Evolutionary conservation across 2,113 vertebrate genomes (phyloP).

Genomic region (Nothoprocta perdicaria): DNA sequence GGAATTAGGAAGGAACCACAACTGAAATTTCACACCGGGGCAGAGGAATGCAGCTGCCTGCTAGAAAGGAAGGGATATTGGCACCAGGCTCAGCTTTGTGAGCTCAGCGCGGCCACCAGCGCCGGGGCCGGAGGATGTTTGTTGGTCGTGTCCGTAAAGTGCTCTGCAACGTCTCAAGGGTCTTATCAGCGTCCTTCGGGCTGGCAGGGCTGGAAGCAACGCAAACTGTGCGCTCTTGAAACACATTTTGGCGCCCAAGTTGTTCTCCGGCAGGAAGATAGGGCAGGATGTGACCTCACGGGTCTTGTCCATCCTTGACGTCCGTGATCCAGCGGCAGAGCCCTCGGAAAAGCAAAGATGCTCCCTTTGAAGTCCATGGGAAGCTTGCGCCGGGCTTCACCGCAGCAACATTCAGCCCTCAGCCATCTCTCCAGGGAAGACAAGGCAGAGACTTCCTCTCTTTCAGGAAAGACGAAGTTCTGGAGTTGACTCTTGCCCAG

Average conservation of each 20-base stretch:
- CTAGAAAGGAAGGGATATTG: background rate
- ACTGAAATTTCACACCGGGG: conserved; percentile 53
- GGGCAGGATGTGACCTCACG: conserved; percentile 28
- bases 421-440: background rate
- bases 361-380: conserved; percentile 21
- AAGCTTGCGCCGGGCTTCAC: background rate
- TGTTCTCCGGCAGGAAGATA: conserved; percentile 28
- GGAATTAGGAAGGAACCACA: conserved; percentile 42
- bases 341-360: conserved; percentile 28
- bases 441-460: background rate
- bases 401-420: accelerated
- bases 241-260: conserved; percentile 8
- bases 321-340: background rate
- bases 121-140: background rate
- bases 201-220: background rate
- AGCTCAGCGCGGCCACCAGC: background rate
- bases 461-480: background rate
- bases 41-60: conserved; percentile 17
- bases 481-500: background rate
- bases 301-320: conserved; percentile 26
- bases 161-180: background rate
- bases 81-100: background rate
- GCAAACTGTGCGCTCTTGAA: background rate
- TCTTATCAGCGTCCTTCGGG: conserved; percentile 28
- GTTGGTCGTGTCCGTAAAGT: background rate